A percentile compares a stretch with the other conserved stretches of the same genome.
These are phyloP conservation scores for Drosophila sp. DNA, from an alignment of 1,140 invertebrate species.

Conservation along the genomic window DNA sequence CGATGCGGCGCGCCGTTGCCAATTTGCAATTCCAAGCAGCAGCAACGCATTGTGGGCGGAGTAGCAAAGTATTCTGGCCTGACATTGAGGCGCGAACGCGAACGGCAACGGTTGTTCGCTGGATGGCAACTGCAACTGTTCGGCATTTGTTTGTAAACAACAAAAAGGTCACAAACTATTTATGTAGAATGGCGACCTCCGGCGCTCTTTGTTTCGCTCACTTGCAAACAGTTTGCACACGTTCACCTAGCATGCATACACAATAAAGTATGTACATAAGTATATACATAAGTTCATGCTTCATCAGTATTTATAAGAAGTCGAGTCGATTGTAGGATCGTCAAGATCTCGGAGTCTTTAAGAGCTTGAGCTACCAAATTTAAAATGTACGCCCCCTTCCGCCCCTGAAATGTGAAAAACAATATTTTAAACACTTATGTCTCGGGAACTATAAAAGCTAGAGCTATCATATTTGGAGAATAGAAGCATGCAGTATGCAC, in stretches of 20 bases:
- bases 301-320: too few species aligned
- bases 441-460: too few species aligned
- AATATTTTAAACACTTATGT: too few species aligned
- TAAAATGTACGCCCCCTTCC: too few species aligned
- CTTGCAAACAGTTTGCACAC: slow-evolving; percentile 52
- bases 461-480: too few species aligned
- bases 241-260: slow-evolving; percentile 5
- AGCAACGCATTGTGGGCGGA: slow-evolving; percentile 37
- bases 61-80: slow-evolving; percentile 29
- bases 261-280: slow-evolving; percentile 24
- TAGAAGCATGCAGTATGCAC: too few species aligned
- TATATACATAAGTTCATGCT: slow-evolving; percentile 17
- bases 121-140: slow-evolving; percentile 63
- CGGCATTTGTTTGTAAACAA: slow-evolving; percentile 76
- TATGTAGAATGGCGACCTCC: slow-evolving; percentile 72
- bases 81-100: slow-evolving; percentile 27
- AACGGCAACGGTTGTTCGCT: slow-evolving; percentile 32
- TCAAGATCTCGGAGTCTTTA: too few species aligned
- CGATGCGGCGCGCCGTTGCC: slow-evolving; percentile 65
- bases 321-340: too few species aligned
- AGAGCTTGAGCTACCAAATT: too few species aligned
- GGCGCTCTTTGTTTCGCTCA: slow-evolving; percentile 56
- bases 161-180: slow-evolving; percentile 79
- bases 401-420: too few species aligned
- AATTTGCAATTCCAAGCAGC: slow-evolving; percentile 77